Evolutionary conservation across 2,888 invertebrate genomes (phyloP).

Genomic region (Scaptomyza reducta): DNA sequence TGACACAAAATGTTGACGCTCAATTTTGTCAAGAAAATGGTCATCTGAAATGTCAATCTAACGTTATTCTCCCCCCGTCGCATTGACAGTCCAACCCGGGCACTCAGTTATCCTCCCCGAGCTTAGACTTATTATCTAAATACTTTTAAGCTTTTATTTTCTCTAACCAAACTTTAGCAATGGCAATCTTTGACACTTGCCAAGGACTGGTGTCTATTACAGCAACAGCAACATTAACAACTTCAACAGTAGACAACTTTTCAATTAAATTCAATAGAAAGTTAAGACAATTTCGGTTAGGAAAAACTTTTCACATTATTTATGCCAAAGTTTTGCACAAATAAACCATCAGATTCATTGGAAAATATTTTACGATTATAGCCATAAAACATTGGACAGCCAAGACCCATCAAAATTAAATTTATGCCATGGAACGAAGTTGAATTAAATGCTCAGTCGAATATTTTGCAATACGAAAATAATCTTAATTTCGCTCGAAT

Average conservation of each 20-base stretch:
- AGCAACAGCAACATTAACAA: conserved; percentile 14
- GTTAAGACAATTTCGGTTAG: conserved; percentile 59
- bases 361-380: conserved; percentile 41
- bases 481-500: not conserved
- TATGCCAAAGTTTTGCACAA: conserved; percentile 59
- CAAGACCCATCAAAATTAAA: conserved; percentile 43
- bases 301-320: conserved; percentile 70
- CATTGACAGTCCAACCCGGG: not conserved
- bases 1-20: conserved; percentile 12
- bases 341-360: conserved; percentile 72
- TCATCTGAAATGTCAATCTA: conserved; percentile 5
- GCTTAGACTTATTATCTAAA: conserved; percentile 13
- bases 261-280: conserved; percentile 56
- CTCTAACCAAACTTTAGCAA: conserved; percentile 8
- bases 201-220: not conserved
- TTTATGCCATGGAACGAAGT: conserved; percentile 39
- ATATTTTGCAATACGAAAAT: conserved; percentile 5
- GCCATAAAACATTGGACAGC: conserved; percentile 28
- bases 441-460: not conserved
- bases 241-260: conserved; percentile 38
- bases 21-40: conserved; percentile 18
- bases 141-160: conserved; percentile 29
- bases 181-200: conserved; percentile 36
- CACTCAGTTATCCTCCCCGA: conserved; percentile 25
- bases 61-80: not conserved